Evolutionary conservation across 2,888 invertebrate genomes (phyloP), one percentile per base, ranked within the genome.

Genomic region (Parnassius glacialis): DNA sequence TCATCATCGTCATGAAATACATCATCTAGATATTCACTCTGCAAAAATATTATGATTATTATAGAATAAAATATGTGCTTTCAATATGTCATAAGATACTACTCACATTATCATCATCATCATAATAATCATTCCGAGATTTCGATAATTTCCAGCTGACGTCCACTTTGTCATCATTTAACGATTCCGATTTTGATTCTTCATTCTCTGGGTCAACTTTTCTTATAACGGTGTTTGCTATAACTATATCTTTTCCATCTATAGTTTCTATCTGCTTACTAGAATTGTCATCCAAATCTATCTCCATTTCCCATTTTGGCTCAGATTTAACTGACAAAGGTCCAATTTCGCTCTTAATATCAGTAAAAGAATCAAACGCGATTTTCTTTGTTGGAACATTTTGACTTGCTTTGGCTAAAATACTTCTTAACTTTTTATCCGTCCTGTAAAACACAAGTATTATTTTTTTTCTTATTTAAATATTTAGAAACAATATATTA

Each of bases 281-380:
- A 9, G 65, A 54, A 65, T 69, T 71, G 5, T 74, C 70, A 1
- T 83, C 61, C 10, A 76, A 62, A 66, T 90, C 90, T 62, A 91
- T 80, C 76, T 91, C 91, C 80, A 90, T 76, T 70, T 91, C 90
- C 90, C 90, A 90, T 75, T 85, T 84, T 66, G 91, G 90, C 70
- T 90, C 91, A 13, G 70, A 52, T 73, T 91, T 90, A 41, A 91
- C 72, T 43, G 76, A 71, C 34, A 90, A 70, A 10, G 90, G 85
- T 52, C 82, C 86, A 66, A 92, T 90, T 70, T 92, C 91, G 79
- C 87, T 85, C 78, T 92, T 92, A 11, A 92, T 85, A 65, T 92
- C 92, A 57, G 83, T 86, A 59, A 92, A 84, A 16, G 90, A 87
- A 74, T 92, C 85, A 81, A 92, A 92, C 48, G 84, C 81, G 59